phyloP scores from a whole-genome alignment of 1,140 invertebrate species.

The Temnothorax nylanderi region DNA sequence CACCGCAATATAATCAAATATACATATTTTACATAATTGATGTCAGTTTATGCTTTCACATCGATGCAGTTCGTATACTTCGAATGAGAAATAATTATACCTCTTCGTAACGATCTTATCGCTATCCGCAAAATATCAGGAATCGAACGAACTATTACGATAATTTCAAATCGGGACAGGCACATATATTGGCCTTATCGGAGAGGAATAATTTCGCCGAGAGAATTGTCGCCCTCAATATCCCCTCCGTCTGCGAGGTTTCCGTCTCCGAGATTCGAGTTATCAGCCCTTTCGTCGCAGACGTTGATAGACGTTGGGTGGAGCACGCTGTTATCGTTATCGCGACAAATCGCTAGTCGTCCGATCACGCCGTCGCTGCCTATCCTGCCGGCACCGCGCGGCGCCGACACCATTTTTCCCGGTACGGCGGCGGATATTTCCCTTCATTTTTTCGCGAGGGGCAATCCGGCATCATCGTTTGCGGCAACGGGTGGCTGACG shows the following conservation, averaged over 20 bases:
- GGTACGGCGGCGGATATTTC: conserved; percentile 34
- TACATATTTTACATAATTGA: neutral
- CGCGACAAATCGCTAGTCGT: conserved; percentile 50
- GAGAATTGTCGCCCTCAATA: neutral
- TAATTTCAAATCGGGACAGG: neutral
- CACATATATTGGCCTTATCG: conserved; percentile 19
- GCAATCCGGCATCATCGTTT: conserved; percentile 10
- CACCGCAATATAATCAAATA: neutral
- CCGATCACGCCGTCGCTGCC: conserved; percentile 10
- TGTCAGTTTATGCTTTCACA: neutral
- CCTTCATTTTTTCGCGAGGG: conserved; percentile 35
- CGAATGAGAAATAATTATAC: neutral
- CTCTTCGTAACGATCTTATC: conserved; percentile 2
- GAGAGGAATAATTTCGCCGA: conserved; percentile 17
- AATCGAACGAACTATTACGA: neutral
- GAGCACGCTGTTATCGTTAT: conserved; percentile 42
- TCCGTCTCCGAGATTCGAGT: conserved; percentile 14
- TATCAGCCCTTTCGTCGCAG: conserved; percentile 47
- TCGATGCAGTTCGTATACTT: neutral
- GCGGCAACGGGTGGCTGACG: conserved; percentile 2
- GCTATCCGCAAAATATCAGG: neutral
- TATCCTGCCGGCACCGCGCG: neutral
- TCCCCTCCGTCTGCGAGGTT: neutral
- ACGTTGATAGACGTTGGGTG: conserved; percentile 33
- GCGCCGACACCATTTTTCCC: conserved; percentile 33